Percentiles rank a stretch among this genome's conserved stretches.
phyloP scores from a whole-genome alignment of 2,888 invertebrate genomes.

The Tachina grossa region DNA sequence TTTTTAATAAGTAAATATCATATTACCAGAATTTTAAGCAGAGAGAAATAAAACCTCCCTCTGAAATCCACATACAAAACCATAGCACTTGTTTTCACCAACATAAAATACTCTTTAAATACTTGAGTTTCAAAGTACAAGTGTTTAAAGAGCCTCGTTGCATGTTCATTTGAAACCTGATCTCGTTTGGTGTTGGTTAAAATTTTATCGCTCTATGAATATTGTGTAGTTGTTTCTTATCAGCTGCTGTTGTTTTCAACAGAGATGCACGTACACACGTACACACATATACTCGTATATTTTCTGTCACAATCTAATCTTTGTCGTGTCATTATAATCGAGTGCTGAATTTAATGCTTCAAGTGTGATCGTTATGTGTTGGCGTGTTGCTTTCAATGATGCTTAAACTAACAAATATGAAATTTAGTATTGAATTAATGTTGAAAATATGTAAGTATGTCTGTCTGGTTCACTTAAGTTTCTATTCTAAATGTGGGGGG shows the following conservation, averaged over 20 bases:
- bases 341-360: constrained; percentile 67
- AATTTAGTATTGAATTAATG: constrained; percentile 35
- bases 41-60: constrained; percentile 7
- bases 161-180: constrained; percentile 20
- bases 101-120: background rate
- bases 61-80: background rate
- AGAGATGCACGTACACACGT: background rate
- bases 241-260: constrained; percentile 59
- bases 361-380: constrained; percentile 55
- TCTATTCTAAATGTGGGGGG: constrained; percentile 33
- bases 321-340: constrained; percentile 59
- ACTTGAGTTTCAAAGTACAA: background rate
- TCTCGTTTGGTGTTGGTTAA: constrained; percentile 57
- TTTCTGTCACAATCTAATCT: background rate
- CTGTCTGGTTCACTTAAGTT: constrained; percentile 5
- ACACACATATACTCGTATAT: too few relatives aligned
- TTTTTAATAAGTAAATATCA: constrained; percentile 56
- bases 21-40: constrained; percentile 46
- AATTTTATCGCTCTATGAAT: constrained; percentile 47
- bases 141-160: constrained; percentile 20
- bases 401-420: constrained; percentile 60
- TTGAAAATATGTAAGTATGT: background rate
- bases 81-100: constrained; percentile 51
- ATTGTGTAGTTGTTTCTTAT: constrained; percentile 14
- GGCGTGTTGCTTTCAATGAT: constrained; percentile 38